Evolutionary conservation across 2,797 vertebrate genomes (phyloP), one percentile per base, ranked within the genome.

Genomic region (Varecia variegata): DNA sequence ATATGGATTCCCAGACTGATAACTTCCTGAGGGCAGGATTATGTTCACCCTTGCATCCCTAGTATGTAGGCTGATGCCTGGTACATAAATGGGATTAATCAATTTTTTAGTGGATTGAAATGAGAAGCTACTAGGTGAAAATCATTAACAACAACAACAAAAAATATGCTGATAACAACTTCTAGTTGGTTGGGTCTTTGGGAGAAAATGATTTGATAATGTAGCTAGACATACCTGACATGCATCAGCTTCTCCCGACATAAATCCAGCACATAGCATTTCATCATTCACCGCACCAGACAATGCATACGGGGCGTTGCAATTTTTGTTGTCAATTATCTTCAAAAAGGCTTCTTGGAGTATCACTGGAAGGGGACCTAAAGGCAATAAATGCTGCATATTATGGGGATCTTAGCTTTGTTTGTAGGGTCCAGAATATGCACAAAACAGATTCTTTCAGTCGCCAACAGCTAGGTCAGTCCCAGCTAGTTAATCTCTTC

Each of bases 181-280:
- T 74, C 17, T 35, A 43, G 18, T 79, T 88, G 68, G 30, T 79
- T 86, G 45, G 6, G 27, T 84, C 15, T 92, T 81, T 32, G 58
- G 68, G 27, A 62, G 30, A 86, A 90, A 74, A 73, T 35, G 0
- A 82, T 18, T 38, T 50, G 35, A n/a, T 56, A 38, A 56, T 3
- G 2, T 81, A 62, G 45, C 32, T 82, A 30, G 30, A 92, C 58
- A 71, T 98, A 98, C 98, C 98, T 98, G 98, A 92, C 98, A 98
- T 71, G 98, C 96, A 97, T 98, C 98, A 90, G 97, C 82, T 94
- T 98, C 98, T 97, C 98, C 98, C 96, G 97, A 98, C 97, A 98
- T 91, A 77, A 98, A 98, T 56, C 98, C 98, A 1, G 98, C 98
- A 94, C 98, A 98, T 43, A 98, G 3, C 98, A 98, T 98, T 67